These are phyloP conservation scores for Petrocephalus schoutedeni DNA, from an alignment of 2,797 vertebrate genomes.

Conservation along the genomic window DNA sequence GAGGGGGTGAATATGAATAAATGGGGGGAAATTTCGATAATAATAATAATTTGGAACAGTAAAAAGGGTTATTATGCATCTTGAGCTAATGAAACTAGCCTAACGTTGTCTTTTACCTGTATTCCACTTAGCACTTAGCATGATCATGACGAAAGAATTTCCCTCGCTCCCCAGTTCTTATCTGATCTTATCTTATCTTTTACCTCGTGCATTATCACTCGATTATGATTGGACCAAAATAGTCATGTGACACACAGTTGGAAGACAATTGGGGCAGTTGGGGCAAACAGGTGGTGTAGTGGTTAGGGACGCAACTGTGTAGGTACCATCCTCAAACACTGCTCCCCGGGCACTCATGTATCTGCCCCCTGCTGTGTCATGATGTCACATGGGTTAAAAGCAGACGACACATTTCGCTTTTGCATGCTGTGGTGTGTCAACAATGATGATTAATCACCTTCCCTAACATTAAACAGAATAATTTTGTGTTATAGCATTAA, in stretches of 20 bases:
- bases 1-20: not conserved
- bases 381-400: too few species aligned
- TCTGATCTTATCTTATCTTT: not conserved
- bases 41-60: not conserved
- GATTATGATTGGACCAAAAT: not conserved
- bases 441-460: not conserved
- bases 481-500: not conserved
- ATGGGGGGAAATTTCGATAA: not conserved
- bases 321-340: too few species aligned
- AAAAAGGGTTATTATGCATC: not conserved
- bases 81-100: not conserved
- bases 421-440: too few species aligned
- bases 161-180: too few species aligned
- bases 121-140: too few species aligned
- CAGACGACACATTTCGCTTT: too few species aligned
- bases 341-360: too few species aligned
- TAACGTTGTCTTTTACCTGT: not conserved
- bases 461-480: not conserved
- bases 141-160: too few species aligned
- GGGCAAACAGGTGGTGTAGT: too few species aligned
- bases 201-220: not conserved
- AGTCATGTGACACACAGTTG: not conserved
- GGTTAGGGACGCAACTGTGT: too few species aligned
- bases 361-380: too few species aligned
- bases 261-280: not conserved